Conservation (phyloP, 2,888 invertebrate species). For the Parnassius glacialis region DNA sequence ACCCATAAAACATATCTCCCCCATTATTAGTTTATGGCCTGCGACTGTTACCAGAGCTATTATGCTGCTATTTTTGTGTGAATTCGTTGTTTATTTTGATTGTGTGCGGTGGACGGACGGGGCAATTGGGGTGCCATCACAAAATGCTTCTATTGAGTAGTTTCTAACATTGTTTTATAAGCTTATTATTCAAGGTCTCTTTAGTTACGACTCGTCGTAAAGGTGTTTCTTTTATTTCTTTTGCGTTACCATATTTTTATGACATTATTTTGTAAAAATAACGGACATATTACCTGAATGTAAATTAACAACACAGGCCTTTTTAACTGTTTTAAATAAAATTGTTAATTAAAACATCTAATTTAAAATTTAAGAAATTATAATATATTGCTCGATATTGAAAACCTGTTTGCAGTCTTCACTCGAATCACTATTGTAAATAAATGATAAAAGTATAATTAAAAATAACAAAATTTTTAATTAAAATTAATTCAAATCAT, state of each 20-base stretch:
- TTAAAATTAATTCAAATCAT: too few relatives aligned
- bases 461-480: too few relatives aligned
- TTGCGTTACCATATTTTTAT: conserved; percentile 17
- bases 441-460: too few relatives aligned
- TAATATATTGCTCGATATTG: too few relatives aligned
- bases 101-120: conserved; percentile 69
- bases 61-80: conserved; percentile 74
- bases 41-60: conserved; percentile 73
- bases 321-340: too few relatives aligned
- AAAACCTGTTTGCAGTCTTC: too few relatives aligned
- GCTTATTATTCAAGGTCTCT: conserved; percentile 37
- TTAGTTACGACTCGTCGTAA: conserved; percentile 29
- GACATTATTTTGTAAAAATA: conserved; percentile 8
- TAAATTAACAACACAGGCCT: too few relatives aligned
- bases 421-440: too few relatives aligned
- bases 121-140: conserved; percentile 65
- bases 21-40: conserved; percentile 79
- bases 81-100: conserved; percentile 72
- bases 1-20: conserved; percentile 79
- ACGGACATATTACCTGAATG: background rate
- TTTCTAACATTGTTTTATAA: conserved; percentile 42
- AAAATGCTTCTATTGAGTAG: conserved; percentile 55
- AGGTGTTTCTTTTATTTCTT: conserved; percentile 26
- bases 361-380: too few relatives aligned
- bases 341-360: too few relatives aligned